Evolutionary conservation across 1,140 invertebrate species (phyloP), one percentile per base, ranked within the genome.

Genomic region (Periplaneta americana): DNA sequence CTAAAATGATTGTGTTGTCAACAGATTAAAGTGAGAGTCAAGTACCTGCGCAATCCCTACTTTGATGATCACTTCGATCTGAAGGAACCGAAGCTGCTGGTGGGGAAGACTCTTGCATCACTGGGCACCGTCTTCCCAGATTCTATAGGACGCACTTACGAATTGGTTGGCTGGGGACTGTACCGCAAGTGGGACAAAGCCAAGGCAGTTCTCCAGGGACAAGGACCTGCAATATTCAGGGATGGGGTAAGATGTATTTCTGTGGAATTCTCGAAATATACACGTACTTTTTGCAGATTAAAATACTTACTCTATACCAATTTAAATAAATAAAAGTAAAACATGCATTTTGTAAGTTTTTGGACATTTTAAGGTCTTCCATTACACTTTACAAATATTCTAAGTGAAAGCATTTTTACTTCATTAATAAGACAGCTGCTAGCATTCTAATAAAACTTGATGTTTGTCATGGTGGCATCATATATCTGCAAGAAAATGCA

Each of bases 21-120:
- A 8, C 78, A 90, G 87, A 89, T 94, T 28, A 96, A 95, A 90
- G 89, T 97, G 1, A 90, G 96, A 81, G 93, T 98, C 0, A 89
- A 89, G 75, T 98, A 92, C 87, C 83, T 98, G 37, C 91, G 94
- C 85, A 97, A 98, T 86, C 92, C 92, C 5, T 95, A 90, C 87
- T 94, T 93, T 88, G 97, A 98, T 89, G 93, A 95, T 86, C 96
- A 98, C 88, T 97, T 97, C 89, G 96, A 97, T 88, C 87, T 97
- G 6, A 90, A 87, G 81, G 91, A 96, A 84, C 90, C 92, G 13
- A 86, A 89, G 57, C 89, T 92, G 86, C 87, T 96, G 36, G 88
- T 94, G 74, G 96, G 96, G 9, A 98, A 98, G 90, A 95, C 95
- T 1, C 87, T 98, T 22, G 88, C 87, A 66, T 91, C 90, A 86